Conservation (phyloP, 2,888 invertebrate species). For the Nineta flava region DNA sequence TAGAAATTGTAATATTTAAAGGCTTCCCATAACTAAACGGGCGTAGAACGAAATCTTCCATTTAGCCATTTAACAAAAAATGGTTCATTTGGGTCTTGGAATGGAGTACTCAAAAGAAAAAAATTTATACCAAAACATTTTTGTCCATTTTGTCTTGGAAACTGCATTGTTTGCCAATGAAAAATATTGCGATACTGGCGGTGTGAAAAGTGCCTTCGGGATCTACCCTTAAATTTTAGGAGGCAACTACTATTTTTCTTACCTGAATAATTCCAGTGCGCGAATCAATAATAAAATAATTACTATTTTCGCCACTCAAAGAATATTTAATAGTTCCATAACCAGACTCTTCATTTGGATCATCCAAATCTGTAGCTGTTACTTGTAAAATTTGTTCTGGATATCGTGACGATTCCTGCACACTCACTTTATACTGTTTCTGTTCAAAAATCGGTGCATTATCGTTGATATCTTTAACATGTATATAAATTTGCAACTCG, state of each 20-base stretch:
- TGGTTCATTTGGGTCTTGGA: too few relatives aligned
- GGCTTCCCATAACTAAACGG: too few relatives aligned
- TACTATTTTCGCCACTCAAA: slow-evolving; percentile 55
- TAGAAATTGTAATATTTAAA: too few relatives aligned
- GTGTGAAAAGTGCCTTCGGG: too few relatives aligned
- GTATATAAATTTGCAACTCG: slow-evolving; percentile 49
- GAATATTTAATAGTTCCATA: slow-evolving; percentile 56
- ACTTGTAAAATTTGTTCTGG: slow-evolving; percentile 51
- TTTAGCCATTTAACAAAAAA: too few relatives aligned
- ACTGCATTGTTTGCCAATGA: too few relatives aligned
- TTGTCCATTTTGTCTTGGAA: too few relatives aligned
- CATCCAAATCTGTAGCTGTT: slow-evolving; percentile 54
- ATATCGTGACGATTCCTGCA: slow-evolving; percentile 50
- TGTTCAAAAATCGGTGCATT: slow-evolving; percentile 57
- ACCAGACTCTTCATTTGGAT: slow-evolving; percentile 34
- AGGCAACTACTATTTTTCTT: slow-evolving; percentile 8
- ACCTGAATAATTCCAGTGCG: slow-evolving; percentile 50
- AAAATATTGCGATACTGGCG: too few relatives aligned
- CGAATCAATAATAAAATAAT: slow-evolving; percentile 54
- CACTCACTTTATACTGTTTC: slow-evolving; percentile 50
- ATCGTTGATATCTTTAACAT: slow-evolving; percentile 62
- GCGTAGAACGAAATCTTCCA: too few relatives aligned
- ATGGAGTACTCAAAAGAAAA: too few relatives aligned
- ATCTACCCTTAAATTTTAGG: too few relatives aligned
- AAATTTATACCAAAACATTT: too few relatives aligned